Percentiles rank a stretch among this genome's conserved stretches.
These are phyloP conservation scores for Creontiades dilutus DNA, from an alignment of 2,888 invertebrate genomes.

Conservation along the genomic window DNA sequence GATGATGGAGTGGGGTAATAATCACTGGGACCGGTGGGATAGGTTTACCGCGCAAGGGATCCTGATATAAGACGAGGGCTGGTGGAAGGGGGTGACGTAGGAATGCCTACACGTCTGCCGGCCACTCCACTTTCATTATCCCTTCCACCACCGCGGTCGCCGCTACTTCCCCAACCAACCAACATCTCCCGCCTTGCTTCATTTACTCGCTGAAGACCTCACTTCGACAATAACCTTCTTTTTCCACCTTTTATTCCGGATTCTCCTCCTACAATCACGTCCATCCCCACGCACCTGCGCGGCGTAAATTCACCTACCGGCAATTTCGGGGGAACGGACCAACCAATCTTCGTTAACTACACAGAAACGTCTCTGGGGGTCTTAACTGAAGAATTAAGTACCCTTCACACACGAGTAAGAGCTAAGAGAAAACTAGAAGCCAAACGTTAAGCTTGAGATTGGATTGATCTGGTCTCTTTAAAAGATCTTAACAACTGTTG, in stretches of 20 bases:
- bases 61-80: not conserved
- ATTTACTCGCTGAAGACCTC: conserved; percentile 7
- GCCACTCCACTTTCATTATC: conserved; percentile 58
- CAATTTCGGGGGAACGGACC: not conserved
- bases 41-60: conserved; percentile 35
- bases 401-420: not conserved
- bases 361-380: not conserved
- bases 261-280: conserved; percentile 13
- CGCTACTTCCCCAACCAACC: conserved; percentile 11
- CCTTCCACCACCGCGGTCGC: conserved; percentile 34
- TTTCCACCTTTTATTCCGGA: not conserved
- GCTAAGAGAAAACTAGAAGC: not conserved
- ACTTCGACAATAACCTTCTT: not conserved
- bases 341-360: not conserved
- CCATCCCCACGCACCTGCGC: not conserved
- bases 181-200: conserved; percentile 12
- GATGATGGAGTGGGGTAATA: conserved; percentile 22
- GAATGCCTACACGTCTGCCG: conserved; percentile 54
- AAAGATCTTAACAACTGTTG: too few species aligned
- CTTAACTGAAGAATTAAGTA: not conserved
- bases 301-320: conserved; percentile 25
- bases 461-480: not conserved
- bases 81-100: not conserved
- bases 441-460: not conserved
- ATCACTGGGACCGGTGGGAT: conserved; percentile 10